A percentile compares a stretch with the other conserved stretches of the same genome.
These are phyloP conservation scores for Saguinus imperator DNA, from an alignment of 2,113 vertebrate genomes.

Conservation along the genomic window DNA sequence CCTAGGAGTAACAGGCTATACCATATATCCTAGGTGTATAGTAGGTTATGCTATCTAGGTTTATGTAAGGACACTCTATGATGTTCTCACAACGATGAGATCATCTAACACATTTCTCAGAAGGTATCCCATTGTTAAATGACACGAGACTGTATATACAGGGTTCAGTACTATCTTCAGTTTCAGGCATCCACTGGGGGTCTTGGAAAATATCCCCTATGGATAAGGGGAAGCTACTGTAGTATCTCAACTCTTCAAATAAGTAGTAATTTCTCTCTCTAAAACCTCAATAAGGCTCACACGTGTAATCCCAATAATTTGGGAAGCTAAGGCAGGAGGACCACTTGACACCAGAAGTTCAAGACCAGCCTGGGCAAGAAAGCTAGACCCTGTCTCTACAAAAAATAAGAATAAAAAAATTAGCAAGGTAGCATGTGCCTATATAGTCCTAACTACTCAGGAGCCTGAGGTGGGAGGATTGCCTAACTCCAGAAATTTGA, in stretches of 20 bases:
- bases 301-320: too few species aligned
- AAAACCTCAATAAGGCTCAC: background rate
- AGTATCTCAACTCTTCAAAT: background rate
- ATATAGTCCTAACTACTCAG: too few species aligned
- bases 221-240: background rate
- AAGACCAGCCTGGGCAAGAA: too few species aligned
- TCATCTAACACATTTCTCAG: background rate
- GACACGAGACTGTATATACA: background rate
- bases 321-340: too few species aligned
- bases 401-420: too few species aligned
- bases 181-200: background rate
- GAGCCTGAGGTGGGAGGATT: too few species aligned
- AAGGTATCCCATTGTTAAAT: background rate
- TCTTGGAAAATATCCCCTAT: background rate
- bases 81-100: background rate
- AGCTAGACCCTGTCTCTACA: too few species aligned
- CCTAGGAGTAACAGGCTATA: background rate
- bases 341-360: too few species aligned
- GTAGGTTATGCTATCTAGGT: background rate
- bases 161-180: background rate
- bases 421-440: too few species aligned
- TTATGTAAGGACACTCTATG: background rate
- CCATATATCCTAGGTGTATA: background rate
- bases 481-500: too few species aligned
- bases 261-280: background rate